These are phyloP conservation scores for Mechanitis messenoides DNA, from an alignment of 2,888 invertebrate genomes.

Conservation along the genomic window DNA sequence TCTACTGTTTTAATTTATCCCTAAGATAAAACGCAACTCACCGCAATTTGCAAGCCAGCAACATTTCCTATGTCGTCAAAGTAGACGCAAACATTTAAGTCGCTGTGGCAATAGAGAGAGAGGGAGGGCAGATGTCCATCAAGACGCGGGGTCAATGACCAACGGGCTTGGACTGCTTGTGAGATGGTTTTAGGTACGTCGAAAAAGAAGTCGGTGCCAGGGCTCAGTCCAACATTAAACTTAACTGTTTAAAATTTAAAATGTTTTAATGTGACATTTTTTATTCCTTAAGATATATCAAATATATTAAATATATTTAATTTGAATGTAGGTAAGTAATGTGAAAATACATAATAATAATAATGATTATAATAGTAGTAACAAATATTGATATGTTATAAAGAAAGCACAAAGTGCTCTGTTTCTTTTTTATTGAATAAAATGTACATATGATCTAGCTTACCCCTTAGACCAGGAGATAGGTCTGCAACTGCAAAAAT, in stretches of 20 bases:
- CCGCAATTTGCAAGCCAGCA: slow-evolving; percentile 52
- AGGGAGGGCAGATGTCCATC: slow-evolving; percentile 35
- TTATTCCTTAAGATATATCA: too few relatives aligned
- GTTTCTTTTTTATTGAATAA: background rate
- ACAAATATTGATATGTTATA: too few relatives aligned
- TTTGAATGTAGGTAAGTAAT: too few relatives aligned
- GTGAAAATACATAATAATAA: too few relatives aligned
- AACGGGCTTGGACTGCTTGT: slow-evolving; percentile 36
- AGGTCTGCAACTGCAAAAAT: slow-evolving; percentile 9
- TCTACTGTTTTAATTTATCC: too few relatives aligned
- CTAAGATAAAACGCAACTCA: slow-evolving; percentile 34
- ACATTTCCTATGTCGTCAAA: slow-evolving; percentile 43
- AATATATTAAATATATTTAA: too few relatives aligned
- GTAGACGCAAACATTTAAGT: slow-evolving; percentile 42
- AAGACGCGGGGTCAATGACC: slow-evolving; percentile 34
- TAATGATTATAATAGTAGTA: too few relatives aligned
- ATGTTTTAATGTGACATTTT: too few relatives aligned
- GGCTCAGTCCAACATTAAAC: background rate
- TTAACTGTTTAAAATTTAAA: slow-evolving; percentile 12
- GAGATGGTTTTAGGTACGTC: slow-evolving; percentile 5
- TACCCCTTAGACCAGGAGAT: slow-evolving; percentile 17
- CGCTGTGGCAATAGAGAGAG: slow-evolving; percentile 43
- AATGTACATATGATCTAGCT: background rate
- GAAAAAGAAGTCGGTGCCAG: slow-evolving; percentile 4
- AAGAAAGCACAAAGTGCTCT: too few relatives aligned